Conservation (phyloP, 2,888 invertebrate species). For the Heteropelma amictum region DNA sequence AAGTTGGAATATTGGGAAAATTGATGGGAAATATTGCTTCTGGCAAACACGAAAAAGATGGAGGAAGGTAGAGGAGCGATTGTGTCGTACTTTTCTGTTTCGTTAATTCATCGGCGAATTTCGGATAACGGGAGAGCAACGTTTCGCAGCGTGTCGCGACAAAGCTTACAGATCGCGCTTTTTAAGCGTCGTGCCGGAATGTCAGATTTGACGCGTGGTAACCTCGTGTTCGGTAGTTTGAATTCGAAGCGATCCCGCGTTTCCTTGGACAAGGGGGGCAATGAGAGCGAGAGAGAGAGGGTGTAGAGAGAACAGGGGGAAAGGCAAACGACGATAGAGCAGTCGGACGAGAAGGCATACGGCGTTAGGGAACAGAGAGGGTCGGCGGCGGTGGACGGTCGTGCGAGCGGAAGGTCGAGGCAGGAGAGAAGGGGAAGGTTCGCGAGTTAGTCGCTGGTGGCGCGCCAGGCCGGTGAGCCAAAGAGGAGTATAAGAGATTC, state of each 20-base stretch:
- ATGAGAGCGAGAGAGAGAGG: conserved; percentile 45
- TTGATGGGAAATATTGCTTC: too few species aligned
- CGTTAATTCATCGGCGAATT: background rate
- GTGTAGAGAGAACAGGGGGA: conserved; percentile 20
- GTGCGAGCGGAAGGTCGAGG: conserved; percentile 26
- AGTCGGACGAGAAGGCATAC: conserved; percentile 18
- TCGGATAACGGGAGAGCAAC: background rate
- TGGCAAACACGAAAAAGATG: too few species aligned
- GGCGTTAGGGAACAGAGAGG: conserved; percentile 49
- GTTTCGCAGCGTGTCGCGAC: background rate
- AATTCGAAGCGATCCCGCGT: conserved; percentile 78
- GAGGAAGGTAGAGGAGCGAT: background rate
- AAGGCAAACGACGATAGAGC: conserved; percentile 11
- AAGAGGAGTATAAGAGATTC: too few species aligned
- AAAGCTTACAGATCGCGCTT: conserved; percentile 31
- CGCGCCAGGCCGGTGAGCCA: conserved; percentile 30
- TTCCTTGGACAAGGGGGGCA: conserved; percentile 72
- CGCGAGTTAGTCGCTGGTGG: conserved; percentile 42
- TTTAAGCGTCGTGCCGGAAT: conserved; percentile 60
- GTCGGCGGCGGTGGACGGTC: conserved; percentile 44
- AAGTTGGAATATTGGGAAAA: too few species aligned
- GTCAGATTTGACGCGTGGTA: conserved; percentile 78
- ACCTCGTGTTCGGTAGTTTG: conserved; percentile 78
- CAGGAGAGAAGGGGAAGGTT: conserved; percentile 44
- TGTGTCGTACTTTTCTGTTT: background rate